Evolutionary conservation across 1,140 invertebrate species (phyloP).

Genomic region (Cherax quadricarinatus): DNA sequence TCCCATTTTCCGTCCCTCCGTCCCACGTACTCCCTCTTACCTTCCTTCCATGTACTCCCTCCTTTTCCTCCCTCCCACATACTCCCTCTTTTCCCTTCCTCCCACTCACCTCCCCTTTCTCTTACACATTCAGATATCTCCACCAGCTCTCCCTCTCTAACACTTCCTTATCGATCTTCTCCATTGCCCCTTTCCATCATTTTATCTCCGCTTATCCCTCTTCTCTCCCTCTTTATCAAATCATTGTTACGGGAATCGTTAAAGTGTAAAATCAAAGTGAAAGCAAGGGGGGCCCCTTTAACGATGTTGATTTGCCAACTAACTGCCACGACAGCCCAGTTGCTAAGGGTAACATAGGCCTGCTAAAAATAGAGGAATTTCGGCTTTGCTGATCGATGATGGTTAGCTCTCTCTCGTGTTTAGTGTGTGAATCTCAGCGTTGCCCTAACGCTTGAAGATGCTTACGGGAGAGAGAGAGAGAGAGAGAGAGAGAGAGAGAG

Average conservation of each 20-base stretch:
- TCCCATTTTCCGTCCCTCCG: background rate
- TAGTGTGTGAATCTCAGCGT: background rate
- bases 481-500: background rate
- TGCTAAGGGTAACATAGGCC: background rate
- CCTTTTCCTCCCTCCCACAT: background rate
- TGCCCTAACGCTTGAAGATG: background rate
- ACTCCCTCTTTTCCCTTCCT: background rate
- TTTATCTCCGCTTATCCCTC: background rate
- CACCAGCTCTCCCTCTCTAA: background rate
- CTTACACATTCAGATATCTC: background rate
- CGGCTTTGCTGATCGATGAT: background rate
- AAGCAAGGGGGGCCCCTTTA: conserved; percentile 31
- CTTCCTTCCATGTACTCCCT: background rate
- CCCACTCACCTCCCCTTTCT: background rate
- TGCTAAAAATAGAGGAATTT: background rate
- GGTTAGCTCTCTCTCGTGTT: background rate
- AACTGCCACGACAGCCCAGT: background rate
- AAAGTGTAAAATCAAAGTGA: conserved; percentile 51
- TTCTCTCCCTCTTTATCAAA: conserved; percentile 38
- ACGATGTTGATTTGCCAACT: conserved; percentile 20
- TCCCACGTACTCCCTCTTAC: background rate
- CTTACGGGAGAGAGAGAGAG: background rate
- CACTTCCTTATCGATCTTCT: conserved; percentile 8
- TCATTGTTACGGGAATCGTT: conserved; percentile 47
- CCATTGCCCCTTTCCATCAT: background rate